These are phyloP conservation scores for Cryptoblepharus egeriae DNA, from an alignment of 2,797 vertebrate genomes.

Conservation along the genomic window DNA sequence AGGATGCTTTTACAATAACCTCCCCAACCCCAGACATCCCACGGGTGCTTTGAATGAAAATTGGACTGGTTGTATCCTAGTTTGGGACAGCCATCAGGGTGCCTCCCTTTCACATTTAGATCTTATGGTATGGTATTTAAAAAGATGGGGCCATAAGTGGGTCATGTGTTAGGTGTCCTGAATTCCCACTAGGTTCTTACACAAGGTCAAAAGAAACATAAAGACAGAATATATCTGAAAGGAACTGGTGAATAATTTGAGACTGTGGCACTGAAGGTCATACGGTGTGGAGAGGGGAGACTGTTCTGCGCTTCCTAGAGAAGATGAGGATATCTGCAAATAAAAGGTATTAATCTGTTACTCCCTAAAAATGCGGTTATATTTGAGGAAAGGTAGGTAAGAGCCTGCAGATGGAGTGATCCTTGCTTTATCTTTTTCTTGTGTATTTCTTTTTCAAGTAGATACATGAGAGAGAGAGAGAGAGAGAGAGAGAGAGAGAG, in stretches of 20 bases:
- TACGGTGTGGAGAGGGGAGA: neutral
- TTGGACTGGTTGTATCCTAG: neutral
- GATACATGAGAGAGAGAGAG: constrained; percentile 62
- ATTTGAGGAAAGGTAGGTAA: neutral
- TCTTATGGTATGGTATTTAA: too few species aligned
- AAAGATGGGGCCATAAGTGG: too few species aligned
- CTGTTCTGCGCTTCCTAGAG: neutral
- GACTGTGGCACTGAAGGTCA: neutral
- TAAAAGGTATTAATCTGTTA: neutral
- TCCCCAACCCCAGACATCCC: neutral
- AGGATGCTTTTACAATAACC: neutral
- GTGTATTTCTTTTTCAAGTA: constrained; percentile 76
- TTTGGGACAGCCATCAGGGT: neutral
- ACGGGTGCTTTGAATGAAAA: neutral
- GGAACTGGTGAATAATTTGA: neutral
- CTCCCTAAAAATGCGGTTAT: neutral
- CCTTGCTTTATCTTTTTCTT: constrained; percentile 17
- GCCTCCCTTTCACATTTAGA: neutral
- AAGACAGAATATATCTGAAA: too few species aligned
- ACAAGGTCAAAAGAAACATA: too few species aligned
- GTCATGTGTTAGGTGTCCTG: too few species aligned
- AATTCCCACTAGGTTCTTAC: too few species aligned
- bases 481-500: constrained; percentile 39
- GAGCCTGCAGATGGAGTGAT: neutral
- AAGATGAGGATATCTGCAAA: too few species aligned